Evolutionary conservation across 2,113 vertebrate genomes (phyloP).

Genomic region (Piaya cayana): DNA sequence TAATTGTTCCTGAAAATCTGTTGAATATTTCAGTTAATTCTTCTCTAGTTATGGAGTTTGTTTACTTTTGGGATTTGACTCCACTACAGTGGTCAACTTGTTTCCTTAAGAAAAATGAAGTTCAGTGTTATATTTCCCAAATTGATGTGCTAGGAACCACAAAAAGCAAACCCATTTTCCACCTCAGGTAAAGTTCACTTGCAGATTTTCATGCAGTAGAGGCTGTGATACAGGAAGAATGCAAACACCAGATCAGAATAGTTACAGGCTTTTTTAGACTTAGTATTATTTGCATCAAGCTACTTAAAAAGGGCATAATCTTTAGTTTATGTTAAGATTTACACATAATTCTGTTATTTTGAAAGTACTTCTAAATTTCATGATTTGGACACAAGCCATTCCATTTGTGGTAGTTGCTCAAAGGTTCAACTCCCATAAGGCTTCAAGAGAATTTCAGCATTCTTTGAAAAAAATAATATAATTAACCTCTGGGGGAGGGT

Average conservation of each 20-base stretch:
- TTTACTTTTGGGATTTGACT: not conserved
- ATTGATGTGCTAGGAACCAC: not conserved
- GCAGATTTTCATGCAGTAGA: not conserved
- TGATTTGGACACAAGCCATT: not conserved
- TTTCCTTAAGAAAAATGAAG: not conserved
- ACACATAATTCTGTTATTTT: not conserved
- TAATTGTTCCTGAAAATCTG: not conserved
- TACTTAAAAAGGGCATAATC: not conserved
- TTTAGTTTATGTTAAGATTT: not conserved
- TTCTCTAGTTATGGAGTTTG: not conserved
- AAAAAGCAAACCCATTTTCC: not conserved
- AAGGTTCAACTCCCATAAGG: not conserved
- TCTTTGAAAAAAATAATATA: not conserved
- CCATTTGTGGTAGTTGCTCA: not conserved
- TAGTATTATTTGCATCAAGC: not conserved
- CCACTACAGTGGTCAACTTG: not conserved
- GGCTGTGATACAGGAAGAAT: not conserved
- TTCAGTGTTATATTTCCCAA: not conserved
- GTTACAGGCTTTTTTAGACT: not conserved
- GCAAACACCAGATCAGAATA: not conserved
- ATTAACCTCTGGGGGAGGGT: not conserved
- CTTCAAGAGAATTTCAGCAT: not conserved
- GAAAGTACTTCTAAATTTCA: not conserved
- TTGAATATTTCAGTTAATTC: not conserved
- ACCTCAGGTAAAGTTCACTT: not conserved